Conservation (phyloP, 2,888 invertebrate genomes). For the Helicoverpa assulta region DNA sequence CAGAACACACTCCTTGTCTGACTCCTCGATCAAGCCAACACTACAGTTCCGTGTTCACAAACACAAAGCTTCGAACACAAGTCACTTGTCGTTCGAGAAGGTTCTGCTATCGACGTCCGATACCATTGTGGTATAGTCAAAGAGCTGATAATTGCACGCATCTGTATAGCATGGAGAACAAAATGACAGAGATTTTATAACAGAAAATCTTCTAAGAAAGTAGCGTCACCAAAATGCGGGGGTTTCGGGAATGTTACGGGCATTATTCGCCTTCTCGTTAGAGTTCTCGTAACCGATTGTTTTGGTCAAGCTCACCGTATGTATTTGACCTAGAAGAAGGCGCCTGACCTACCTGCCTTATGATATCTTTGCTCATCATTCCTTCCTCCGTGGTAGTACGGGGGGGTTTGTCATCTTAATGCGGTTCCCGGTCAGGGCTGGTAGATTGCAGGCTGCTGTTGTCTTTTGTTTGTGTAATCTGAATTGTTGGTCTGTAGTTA, state of each 20-base stretch:
- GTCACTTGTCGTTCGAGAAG: constrained; percentile 12
- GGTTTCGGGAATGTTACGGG: too few relatives aligned
- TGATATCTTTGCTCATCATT: too few relatives aligned
- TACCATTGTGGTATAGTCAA: constrained; percentile 52
- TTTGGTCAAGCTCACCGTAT: too few relatives aligned
- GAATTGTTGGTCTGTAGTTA: neutral
- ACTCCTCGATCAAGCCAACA: neutral
- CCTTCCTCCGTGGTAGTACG: neutral
- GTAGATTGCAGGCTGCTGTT: neutral
- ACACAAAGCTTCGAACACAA: constrained; percentile 8
- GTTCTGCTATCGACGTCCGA: constrained; percentile 25
- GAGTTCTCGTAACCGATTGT: too few relatives aligned
- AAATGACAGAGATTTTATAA: too few relatives aligned
- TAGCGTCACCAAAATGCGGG: too few relatives aligned
- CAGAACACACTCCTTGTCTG: neutral
- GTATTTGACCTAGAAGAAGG: too few relatives aligned
- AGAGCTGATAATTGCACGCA: constrained; percentile 66
- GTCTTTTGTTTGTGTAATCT: neutral
- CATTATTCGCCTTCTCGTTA: too few relatives aligned
- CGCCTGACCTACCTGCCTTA: too few relatives aligned
- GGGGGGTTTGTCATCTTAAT: constrained; percentile 44
- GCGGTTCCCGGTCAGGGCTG: constrained; percentile 31
- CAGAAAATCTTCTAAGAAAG: too few relatives aligned
- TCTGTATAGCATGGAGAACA: constrained; percentile 51
- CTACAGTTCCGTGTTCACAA: constrained; percentile 14